phyloP scores from a whole-genome alignment of 1,140 invertebrate genomes.

The Temnothorax longispinosus region DNA sequence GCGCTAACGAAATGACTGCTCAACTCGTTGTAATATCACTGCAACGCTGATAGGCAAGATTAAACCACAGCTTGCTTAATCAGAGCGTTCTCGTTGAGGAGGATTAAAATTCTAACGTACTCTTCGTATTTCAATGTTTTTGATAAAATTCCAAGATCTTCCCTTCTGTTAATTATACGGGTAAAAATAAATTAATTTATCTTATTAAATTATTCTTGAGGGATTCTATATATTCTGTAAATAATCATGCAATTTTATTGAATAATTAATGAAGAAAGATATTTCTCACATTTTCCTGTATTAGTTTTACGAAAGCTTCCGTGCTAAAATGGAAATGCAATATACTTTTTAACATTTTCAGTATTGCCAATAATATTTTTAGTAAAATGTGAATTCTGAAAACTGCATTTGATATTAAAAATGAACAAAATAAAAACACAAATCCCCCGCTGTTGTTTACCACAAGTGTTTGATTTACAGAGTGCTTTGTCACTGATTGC shows the following conservation, averaged over 20 bases:
- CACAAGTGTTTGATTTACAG: conserved; percentile 30
- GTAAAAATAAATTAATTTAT: background rate
- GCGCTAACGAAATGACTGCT: conserved; percentile 22
- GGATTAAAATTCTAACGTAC: conserved; percentile 12
- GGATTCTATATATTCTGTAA: background rate
- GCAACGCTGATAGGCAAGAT: conserved; percentile 44
- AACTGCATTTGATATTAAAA: background rate
- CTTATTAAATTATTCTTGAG: background rate
- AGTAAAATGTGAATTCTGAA: conserved; percentile 10
- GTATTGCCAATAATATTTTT: background rate
- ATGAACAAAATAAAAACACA: background rate
- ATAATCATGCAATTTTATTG: background rate
- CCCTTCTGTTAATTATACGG: background rate
- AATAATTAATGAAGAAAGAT: background rate
- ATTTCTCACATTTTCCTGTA: background rate
- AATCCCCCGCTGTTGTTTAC: conserved; percentile 22
- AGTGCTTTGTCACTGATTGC: conserved; percentile 36
- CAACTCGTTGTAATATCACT: conserved; percentile 30
- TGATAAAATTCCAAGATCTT: too few species aligned
- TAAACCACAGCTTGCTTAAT: conserved; percentile 38
- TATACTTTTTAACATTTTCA: background rate
- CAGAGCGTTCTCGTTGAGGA: background rate
- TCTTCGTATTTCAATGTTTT: background rate
- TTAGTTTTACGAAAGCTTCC: background rate
- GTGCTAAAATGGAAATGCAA: background rate